Evolutionary conservation across 2,797 vertebrate genomes (phyloP), one percentile per base, ranked within the genome.

Genomic region (Epinephelus malabaricus): DNA sequence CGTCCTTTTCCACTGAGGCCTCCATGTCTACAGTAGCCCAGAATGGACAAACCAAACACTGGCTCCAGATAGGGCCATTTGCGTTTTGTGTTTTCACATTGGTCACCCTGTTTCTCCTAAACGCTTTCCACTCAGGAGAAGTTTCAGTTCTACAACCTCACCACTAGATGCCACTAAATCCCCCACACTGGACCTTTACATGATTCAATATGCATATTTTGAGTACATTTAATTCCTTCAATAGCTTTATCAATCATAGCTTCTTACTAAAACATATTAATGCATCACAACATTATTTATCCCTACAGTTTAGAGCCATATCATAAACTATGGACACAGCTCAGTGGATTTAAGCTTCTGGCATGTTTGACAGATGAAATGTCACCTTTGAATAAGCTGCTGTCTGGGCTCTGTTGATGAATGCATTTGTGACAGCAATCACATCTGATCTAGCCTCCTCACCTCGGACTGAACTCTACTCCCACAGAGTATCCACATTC

Each of bases 341-440:
- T 72, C 18, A 21, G 25, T 17, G 46, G 55, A 13, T 72, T 47
- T 74, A 46, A 61, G 69, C 67, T 55, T 66, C 34, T 68, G 86
- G 61, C 66, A 68, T 43, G 60, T 79, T 55, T 85, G 74, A 82
- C 54, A 43, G 67, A 82, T 81, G 66, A 85, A 85, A 83, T 65
- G 78, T 86, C 79, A 60, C 30, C 60, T 50, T 50, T 80, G 71
- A 86, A 78, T 70, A 65, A 69, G 58, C 80, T 72, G 68, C 71
- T 43, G 70, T 82, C 76, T 76, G 74, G 54, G 73, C 5, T 1
- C 40, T 66, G 11, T 17, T 69, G 76, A 81, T 66, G 66, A 86
- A 77, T 81, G 61, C 59, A 55, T 59, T 27, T 67, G 76, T 86
- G 86, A 84, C 83, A 69, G 66, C 53, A 47, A 30, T 76, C 62